Evolutionary conservation across 1,140 invertebrate genomes (phyloP), one percentile per base, ranked within the genome.

Genomic region (Luehdorfia chinensis): DNA sequence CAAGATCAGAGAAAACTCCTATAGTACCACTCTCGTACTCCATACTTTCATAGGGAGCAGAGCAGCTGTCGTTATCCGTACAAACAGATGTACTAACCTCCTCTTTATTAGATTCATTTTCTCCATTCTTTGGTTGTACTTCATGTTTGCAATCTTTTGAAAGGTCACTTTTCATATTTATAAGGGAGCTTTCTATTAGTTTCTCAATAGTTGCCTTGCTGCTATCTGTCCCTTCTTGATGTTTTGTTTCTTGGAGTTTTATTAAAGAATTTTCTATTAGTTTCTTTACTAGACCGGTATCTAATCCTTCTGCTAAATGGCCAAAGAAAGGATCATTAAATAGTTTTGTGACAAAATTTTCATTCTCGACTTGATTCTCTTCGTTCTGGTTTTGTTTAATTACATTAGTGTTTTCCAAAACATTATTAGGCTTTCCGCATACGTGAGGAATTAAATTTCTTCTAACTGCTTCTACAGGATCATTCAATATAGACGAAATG

Each of bases 371-470:
- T 44, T 65, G 51, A 56, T 78, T 65, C 12, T 47, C 16, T 31
- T 13, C 14, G 0, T 30, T 9, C n/a, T 2, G 25, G 30, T 28
- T 48, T 43, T 50, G 9, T 14, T 19, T 16, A 9, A 43, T 47
- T 27, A 6, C 27, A 51, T 54, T 46, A 0, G 33, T 30, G n/a
- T 31, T 50, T 19, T 19, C 19, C 7, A 28, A 11, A 21, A 50
- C 41, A 19, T 84, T 62, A 52, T 79, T 64, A 41, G 65, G 72
- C 77, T 88, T 90, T 4, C 92, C 92, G 75, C 92, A 93, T 23
- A 93, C 90, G 75, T 93, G 92, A 13, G 92, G 92, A 50, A 93
- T 90, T 51, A 93, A 75, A 69, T 93, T 92, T 45, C 90, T 84
- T 64, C 89, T 88, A 1, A 92, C 91, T 8, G 92, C 92, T 87